These are phyloP conservation scores for Pseudolaguvia tuberculata DNA, from an alignment of 2,113 vertebrate genomes.

Conservation along the genomic window DNA sequence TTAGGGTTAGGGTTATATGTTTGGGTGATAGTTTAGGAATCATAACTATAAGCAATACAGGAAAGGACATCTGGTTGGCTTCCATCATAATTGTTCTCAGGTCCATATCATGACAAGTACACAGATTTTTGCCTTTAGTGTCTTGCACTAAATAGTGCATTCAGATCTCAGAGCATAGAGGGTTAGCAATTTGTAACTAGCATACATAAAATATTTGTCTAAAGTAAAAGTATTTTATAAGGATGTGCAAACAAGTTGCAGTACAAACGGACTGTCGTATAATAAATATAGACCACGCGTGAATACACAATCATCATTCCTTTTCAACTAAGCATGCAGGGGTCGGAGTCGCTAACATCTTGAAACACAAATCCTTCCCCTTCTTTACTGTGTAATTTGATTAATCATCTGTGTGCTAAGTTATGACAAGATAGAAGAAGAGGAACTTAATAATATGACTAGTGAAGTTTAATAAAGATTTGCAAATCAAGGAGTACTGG, in stretches of 20 bases:
- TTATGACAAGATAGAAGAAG: too few relatives aligned
- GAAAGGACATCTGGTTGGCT: neutral
- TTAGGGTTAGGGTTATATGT: too few relatives aligned
- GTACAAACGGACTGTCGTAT: neutral
- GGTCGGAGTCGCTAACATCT: neutral
- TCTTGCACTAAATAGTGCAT: too few relatives aligned
- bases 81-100: neutral
- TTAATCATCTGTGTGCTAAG: too few relatives aligned
- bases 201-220: neutral
- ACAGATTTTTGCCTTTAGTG: neutral
- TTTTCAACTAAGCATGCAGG: neutral
- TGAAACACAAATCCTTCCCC: conserved; percentile 3
- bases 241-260: neutral
- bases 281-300: neutral
- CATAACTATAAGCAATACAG: neutral
- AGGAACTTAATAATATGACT: too few relatives aligned
- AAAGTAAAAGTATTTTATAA: neutral
- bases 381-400: neutral
- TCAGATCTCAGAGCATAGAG: too few relatives aligned
- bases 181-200: neutral
- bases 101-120: neutral
- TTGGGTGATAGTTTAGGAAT: too few relatives aligned
- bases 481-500: too few relatives aligned
- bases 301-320: conserved; percentile 11
- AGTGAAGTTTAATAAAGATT: too few relatives aligned